Evolutionary conservation across 2,888 invertebrate species (phyloP).

Genomic region (Pristionchus japonicus): DNA sequence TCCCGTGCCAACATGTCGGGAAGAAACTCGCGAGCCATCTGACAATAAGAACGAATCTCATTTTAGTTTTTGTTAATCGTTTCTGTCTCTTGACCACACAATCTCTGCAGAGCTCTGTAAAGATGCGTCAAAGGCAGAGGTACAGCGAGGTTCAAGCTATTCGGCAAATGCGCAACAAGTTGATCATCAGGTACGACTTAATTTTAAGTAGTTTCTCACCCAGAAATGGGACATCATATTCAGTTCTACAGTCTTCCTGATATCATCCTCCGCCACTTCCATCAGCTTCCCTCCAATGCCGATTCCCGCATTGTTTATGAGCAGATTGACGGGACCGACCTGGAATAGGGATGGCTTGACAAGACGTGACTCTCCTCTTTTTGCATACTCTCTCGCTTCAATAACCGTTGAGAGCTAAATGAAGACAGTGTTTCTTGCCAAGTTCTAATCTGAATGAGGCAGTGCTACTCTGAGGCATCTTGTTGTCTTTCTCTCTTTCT

Average conservation of each 20-base stretch:
- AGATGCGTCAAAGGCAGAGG: not conserved
- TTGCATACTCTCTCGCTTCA: too few species aligned
- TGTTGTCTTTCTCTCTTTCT: too few species aligned
- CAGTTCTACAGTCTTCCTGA: slow-evolving; percentile 27
- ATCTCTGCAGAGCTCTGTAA: not conserved
- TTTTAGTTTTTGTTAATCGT: too few species aligned
- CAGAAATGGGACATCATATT: slow-evolving; percentile 39
- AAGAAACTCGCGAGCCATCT: slow-evolving; percentile 43
- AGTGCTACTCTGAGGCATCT: too few species aligned
- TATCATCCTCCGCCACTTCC: slow-evolving; percentile 20
- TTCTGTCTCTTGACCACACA: too few species aligned
- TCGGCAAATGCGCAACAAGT: too few species aligned
- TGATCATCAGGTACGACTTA: not conserved
- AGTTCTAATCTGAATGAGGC: too few species aligned
- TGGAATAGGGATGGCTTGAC: too few species aligned
- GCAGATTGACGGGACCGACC: slow-evolving; percentile 41
- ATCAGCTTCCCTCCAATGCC: slow-evolving; percentile 41
- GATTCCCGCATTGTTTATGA: slow-evolving; percentile 41
- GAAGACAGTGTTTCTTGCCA: too few species aligned
- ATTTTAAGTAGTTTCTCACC: not conserved
- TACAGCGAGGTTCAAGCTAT: too few species aligned
- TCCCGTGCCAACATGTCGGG: slow-evolving; percentile 20
- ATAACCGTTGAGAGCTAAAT: too few species aligned
- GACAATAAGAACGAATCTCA: not conserved
- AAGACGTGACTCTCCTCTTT: too few species aligned